These are phyloP conservation scores for Stenodera caucasica DNA, from an alignment of 2,888 invertebrate genomes.

Conservation along the genomic window DNA sequence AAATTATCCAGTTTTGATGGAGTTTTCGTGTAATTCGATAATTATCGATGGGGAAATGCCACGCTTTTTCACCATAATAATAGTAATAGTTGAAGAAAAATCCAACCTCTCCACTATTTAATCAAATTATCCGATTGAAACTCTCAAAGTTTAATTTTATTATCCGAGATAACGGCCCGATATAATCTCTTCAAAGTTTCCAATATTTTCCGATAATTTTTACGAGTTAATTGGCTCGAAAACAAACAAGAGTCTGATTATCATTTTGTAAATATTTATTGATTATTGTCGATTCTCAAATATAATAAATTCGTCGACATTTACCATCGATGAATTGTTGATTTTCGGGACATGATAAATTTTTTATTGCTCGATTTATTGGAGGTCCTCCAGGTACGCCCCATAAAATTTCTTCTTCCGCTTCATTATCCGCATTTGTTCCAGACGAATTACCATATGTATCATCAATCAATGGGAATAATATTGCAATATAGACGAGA, in stretches of 20 bases:
- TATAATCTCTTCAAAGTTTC: not conserved
- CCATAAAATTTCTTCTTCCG: not conserved
- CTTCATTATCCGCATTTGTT: not conserved
- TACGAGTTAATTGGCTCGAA: not conserved
- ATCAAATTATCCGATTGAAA: not conserved
- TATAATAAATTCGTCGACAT: not conserved
- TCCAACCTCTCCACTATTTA: not conserved
- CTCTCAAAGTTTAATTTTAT: not conserved
- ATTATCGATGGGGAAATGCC: not conserved
- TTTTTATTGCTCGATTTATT: not conserved
- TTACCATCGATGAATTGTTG: not conserved
- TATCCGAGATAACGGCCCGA: not conserved
- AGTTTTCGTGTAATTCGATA: not conserved
- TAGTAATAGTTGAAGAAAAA: not conserved
- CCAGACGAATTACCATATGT: not conserved
- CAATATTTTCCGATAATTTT: not conserved
- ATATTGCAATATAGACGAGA: not conserved
- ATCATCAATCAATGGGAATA: not conserved
- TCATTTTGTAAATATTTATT: not conserved
- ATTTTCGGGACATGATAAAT: not conserved
- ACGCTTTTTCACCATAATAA: not conserved
- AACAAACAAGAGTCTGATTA: not conserved
- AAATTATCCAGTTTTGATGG: not conserved
- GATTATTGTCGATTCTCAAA: not conserved
- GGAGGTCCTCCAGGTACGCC: not conserved